Conservation (phyloP, 2,113 vertebrate species). For the Jacana jacana region DNA sequence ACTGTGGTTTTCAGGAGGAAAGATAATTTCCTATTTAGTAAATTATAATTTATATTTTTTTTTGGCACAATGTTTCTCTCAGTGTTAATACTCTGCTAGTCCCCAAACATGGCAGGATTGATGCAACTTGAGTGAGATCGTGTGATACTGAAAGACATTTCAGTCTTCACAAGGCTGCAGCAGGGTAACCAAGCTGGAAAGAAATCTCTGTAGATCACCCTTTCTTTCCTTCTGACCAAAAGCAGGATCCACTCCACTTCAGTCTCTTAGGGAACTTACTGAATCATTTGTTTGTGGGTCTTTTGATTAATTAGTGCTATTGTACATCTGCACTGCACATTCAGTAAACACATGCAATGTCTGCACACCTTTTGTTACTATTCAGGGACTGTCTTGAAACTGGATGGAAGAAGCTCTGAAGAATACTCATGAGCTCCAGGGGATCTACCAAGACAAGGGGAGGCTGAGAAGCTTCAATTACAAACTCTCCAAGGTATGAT, state of each 20-base stretch:
- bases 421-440: neutral
- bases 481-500: neutral
- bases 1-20: conserved; percentile 18
- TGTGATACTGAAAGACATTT: neutral
- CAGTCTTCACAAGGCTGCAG: neutral
- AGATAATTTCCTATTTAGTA: conserved; percentile 25
- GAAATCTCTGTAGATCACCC: neutral
- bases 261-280: neutral
- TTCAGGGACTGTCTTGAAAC: neutral
- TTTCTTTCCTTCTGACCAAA: neutral
- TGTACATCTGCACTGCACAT: neutral
- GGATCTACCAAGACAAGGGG: neutral
- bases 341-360: neutral
- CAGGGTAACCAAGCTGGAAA: neutral
- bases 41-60: neutral
- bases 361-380: neutral
- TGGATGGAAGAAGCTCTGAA: neutral
- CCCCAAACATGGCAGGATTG: neutral
- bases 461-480: neutral
- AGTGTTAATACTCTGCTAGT: neutral
- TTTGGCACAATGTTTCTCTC: neutral
- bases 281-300: neutral
- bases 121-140: neutral
- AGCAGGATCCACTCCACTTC: neutral
- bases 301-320: neutral